Evolutionary conservation across 1,140 invertebrate species (phyloP), one percentile per base, ranked within the genome.

Genomic region (Papilio dardanus): DNA sequence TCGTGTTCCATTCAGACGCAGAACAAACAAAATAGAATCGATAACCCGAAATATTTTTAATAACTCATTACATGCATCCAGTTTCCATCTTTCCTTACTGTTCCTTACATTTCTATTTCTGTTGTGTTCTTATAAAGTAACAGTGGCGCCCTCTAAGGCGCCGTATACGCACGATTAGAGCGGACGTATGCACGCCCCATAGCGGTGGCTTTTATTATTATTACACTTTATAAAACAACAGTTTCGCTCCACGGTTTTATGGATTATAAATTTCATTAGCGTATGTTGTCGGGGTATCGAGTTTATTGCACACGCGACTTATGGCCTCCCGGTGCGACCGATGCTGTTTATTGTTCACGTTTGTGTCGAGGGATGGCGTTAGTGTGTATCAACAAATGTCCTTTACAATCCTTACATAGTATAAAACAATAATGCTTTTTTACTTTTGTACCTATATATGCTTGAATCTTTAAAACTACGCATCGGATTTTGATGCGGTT

Each of bases 191-290:
- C 35, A 65, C 50, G 35, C 74, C 76, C 74, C 74, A 76, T 76
- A 77, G 75, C 74, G 77, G 62, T 73, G 31, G 81, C 79, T 78
- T 91, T 92, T 89, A 89, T 83, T 83, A 89, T 90, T 89, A 92
- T 90, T 89, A 85, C 85, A 86, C 86, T 89, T 89, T 89, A 89
- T 87, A 91, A 89, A 91, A 88, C 87, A 90, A 85, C 86, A 82
- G 83, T 79, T 78, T 76, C 74, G 76, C 80, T 81, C 76, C 82
- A 79, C 74, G 76, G 79, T 81, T 89, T 87, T 91, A 90, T 90
- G 90, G 90, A 85, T 88, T 89, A 92, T 92, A 92, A 92, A 92
- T 90, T 92, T 89, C 86, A 90, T 92, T 92, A 90, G 88, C 87
- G 85, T 85, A 86, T 89, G 88, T 89, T 88, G 87, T 88, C 81